A percentile compares a stretch with the other conserved stretches of the same genome.
Conservation (phyloP, 1,140 invertebrate species). For the Paramacrobiotus metropolitanus region DNA sequence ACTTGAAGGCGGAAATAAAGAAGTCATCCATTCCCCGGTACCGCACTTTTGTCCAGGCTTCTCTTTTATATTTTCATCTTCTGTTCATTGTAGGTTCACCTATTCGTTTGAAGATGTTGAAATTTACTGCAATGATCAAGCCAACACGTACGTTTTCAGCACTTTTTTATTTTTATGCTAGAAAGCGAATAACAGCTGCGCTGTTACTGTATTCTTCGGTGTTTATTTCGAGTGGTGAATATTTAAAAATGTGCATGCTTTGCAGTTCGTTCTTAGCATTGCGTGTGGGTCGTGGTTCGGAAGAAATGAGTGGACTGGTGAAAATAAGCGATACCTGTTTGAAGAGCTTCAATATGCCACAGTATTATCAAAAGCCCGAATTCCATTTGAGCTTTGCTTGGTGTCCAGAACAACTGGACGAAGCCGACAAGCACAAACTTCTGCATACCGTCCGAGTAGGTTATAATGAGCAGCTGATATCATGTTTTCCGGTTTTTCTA, state of each 20-base stretch:
- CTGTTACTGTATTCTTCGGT: too few species aligned
- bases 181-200: too few species aligned
- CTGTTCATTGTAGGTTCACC: neutral
- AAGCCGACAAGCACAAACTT: neutral
- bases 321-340: neutral
- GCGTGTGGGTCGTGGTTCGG: neutral
- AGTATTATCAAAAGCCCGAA: neutral
- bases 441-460: neutral
- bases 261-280: neutral
- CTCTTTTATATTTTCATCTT: neutral
- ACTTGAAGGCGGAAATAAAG: neutral
- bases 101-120: neutral
- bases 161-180: too few species aligned
- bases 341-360: conserved; percentile 1
- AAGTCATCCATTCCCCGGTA: neutral
- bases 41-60: neutral
- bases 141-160: neutral
- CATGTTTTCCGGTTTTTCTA: neutral
- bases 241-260: neutral
- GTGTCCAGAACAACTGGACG: neutral
- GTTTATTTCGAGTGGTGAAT: neutral
- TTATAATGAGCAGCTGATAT: neutral
- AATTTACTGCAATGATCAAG: neutral
- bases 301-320: neutral
- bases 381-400: conserved; percentile 2